Evolutionary conservation across 2,113 vertebrate species (phyloP).

Genomic region (Onychostoma macrolepis): DNA sequence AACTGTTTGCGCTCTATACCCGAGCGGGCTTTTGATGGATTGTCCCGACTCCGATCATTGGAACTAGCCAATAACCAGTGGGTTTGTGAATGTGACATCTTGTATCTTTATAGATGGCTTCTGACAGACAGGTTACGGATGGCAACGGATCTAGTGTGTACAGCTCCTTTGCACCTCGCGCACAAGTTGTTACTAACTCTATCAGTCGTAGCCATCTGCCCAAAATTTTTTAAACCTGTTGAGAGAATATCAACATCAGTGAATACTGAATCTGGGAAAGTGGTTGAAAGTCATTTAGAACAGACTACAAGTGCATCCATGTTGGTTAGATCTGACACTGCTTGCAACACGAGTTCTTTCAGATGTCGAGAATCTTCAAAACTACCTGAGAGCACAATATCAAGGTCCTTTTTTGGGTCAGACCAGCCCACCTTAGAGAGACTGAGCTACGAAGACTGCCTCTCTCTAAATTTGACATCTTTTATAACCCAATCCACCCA

Average conservation of each 20-base stretch:
- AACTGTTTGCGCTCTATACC: conserved; percentile 77
- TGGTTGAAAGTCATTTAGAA: not conserved
- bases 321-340: not conserved
- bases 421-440: conserved; percentile 55
- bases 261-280: not conserved
- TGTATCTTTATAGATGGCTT: conserved; percentile 77
- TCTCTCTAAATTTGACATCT: conserved; percentile 63
- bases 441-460: conserved; percentile 73
- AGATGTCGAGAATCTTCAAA: conserved; percentile 16
- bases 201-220: conserved; percentile 73
- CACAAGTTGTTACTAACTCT: conserved; percentile 72
- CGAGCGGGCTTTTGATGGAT: conserved; percentile 70
- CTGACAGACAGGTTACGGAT: conserved; percentile 66
- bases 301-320: conserved; percentile 9
- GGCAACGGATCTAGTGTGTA: conserved; percentile 73
- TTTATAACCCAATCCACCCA: conserved; percentile 30
- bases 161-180: conserved; percentile 71
- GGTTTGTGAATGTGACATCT: conserved; percentile 77
- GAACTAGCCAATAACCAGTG: conserved; percentile 75
- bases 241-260: conserved; percentile 41
- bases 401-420: conserved; percentile 30
- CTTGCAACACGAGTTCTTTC: not conserved
- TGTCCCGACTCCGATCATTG: conserved; percentile 68
- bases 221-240: conserved; percentile 64
- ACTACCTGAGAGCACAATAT: not conserved